These are phyloP conservation scores for Caranx ignobilis DNA, from an alignment of 2,113 vertebrate genomes.

Conservation along the genomic window DNA sequence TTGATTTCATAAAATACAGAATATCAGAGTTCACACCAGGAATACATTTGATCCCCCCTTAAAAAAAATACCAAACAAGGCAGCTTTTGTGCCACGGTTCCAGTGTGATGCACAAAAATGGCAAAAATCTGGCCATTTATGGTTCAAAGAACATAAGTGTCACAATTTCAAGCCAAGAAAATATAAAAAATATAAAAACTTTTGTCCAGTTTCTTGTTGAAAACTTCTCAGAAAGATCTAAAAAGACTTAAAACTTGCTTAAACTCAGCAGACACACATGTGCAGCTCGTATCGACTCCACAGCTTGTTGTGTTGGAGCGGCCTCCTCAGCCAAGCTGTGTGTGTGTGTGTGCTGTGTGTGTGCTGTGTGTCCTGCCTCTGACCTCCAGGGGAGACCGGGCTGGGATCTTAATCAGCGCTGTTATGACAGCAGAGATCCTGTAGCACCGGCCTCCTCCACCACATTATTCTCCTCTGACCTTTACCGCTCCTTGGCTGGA, in stretches of 20 bases:
- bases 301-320: neutral
- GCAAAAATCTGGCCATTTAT: neutral
- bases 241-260: too few relatives aligned
- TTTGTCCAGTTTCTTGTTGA: neutral
- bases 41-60: too few relatives aligned
- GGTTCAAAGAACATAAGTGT: neutral
- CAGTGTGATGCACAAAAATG: too few relatives aligned
- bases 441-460: constrained; percentile 58
- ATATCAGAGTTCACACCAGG: too few relatives aligned
- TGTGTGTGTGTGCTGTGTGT: neutral
- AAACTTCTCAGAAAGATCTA: neutral
- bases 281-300: neutral
- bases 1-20: neutral
- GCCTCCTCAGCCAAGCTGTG: neutral
- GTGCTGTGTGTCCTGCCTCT: constrained; percentile 51
- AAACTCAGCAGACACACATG: neutral
- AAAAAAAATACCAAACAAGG: too few relatives aligned
- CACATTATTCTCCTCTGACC: constrained; percentile 83
- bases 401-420: constrained; percentile 77
- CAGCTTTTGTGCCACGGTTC: too few relatives aligned
- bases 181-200: too few relatives aligned
- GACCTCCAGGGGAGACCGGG: constrained; percentile 53
- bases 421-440: constrained; percentile 78
- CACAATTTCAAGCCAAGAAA: too few relatives aligned
- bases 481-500: constrained; percentile 66